Conservation (phyloP, 35 echinoderm and acorn worm genomes). For the Amphiura filiformis region DNA sequence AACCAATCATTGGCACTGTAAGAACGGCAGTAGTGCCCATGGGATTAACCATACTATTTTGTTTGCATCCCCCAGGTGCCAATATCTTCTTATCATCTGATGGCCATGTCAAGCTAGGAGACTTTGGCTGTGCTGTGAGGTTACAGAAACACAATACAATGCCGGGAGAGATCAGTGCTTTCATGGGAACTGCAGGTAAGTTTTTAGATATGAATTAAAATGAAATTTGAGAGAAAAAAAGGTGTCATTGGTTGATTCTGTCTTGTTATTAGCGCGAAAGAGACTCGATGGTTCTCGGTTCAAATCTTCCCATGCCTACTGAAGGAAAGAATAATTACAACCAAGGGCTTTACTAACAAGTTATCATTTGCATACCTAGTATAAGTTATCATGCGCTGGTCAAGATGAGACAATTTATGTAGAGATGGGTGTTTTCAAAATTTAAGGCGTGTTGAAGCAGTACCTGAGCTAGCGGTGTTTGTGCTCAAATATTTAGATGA, state of each 20-base stretch:
- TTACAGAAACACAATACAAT: conserved; percentile 77
- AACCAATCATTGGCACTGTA: no score
- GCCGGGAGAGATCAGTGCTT: conserved; percentile 71
- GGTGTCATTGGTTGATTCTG: neutral
- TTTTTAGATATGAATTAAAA: neutral
- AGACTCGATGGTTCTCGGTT: no score
- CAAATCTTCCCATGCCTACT: neutral
- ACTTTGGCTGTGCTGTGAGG: conserved; percentile 97
- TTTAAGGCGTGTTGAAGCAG: no score
- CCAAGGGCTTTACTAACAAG: no score
- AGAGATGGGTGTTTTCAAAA: no score
- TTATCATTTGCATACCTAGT: no score
- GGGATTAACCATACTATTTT: neutral
- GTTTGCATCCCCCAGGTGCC: conserved; percentile 51
- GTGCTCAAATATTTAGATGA: no score
- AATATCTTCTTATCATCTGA: conserved; percentile 94
- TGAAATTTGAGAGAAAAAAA: neutral
- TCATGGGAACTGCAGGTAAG: conserved; percentile 92
- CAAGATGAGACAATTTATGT: no score
- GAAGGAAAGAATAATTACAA: neutral
- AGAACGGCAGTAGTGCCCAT: no score
- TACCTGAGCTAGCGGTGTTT: no score
- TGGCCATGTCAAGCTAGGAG: conserved; percentile 96
- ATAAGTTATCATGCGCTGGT: no score
- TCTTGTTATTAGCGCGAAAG: neutral